A percentile compares a stretch with the other conserved stretches of the same genome.
Conservation (phyloP, 2,888 invertebrate genomes). For the Hartigia nigra region DNA sequence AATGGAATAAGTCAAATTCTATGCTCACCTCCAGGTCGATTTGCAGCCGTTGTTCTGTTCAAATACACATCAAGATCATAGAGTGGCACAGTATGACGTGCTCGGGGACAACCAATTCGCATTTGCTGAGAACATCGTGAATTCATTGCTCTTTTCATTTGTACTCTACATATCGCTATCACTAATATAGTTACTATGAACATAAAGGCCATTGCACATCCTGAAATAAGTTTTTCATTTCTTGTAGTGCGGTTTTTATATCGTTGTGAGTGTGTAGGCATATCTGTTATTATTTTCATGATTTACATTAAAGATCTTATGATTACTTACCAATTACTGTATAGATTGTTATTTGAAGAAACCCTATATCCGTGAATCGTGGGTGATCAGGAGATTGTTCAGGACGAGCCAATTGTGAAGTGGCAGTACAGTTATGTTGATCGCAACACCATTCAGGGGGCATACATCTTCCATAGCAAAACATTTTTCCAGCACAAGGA, state of each 20-base stretch:
- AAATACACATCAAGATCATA: conserved; percentile 56
- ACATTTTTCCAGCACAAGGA: conserved; percentile 67
- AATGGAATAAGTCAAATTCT: not conserved
- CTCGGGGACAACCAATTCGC: conserved; percentile 35
- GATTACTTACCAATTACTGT: conserved; percentile 60
- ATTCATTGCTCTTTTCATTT: conserved; percentile 59
- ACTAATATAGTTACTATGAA: conserved; percentile 65
- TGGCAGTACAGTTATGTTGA: conserved; percentile 45
- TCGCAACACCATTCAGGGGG: conserved; percentile 69
- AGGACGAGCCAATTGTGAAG: conserved; percentile 10
- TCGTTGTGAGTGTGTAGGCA: not conserved
- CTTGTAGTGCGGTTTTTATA: too few relatives aligned
- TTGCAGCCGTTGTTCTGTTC: conserved; percentile 37
- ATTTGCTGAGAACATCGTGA: conserved; percentile 49
- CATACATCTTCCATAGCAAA: conserved; percentile 69
- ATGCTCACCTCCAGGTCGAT: conserved; percentile 27
- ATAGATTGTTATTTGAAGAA: conserved; percentile 65
- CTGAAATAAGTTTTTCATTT: conserved; percentile 36
- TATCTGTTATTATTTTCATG: not conserved
- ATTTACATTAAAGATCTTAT: not conserved
- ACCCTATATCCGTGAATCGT: conserved; percentile 59
- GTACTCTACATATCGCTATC: conserved; percentile 65
- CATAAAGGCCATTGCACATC: conserved; percentile 66
- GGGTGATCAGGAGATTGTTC: conserved; percentile 33
- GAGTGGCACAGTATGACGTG: conserved; percentile 38